phyloP scores from a whole-genome alignment of 2,888 invertebrate species.

The Notodonta dromedarius region DNA sequence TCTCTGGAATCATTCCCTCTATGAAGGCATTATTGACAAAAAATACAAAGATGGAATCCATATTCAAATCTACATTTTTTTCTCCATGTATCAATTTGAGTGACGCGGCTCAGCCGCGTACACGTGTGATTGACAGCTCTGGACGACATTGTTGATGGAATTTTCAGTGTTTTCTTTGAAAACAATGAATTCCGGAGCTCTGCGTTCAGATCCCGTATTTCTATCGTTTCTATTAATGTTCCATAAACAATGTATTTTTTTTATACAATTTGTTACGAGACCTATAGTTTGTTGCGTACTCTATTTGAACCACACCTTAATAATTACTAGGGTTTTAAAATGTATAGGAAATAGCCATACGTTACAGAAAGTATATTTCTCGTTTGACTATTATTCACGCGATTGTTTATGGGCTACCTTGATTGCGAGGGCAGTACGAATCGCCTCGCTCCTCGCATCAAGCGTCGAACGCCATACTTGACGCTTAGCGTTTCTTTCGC shows the following conservation, averaged over 20 bases:
- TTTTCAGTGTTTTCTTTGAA: slow-evolving; percentile 22
- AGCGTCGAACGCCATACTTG: too few species aligned
- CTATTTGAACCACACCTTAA: too few species aligned
- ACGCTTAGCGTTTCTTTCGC: too few species aligned
- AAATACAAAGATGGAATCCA: not conserved
- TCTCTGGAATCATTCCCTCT: not conserved
- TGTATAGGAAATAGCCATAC: too few species aligned
- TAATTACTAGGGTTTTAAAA: too few species aligned
- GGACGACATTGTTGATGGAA: slow-evolving; percentile 32
- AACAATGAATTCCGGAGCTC: slow-evolving; percentile 4
- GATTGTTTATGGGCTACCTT: too few species aligned
- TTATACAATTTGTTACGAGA: too few species aligned
- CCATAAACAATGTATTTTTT: not conserved
- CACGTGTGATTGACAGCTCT: slow-evolving; percentile 32
- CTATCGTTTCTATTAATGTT: not conserved
- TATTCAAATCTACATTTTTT: not conserved
- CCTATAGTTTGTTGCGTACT: too few species aligned
- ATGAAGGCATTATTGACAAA: not conserved
- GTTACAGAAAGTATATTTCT: too few species aligned
- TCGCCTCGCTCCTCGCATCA: too few species aligned
- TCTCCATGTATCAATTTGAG: slow-evolving; percentile 7
- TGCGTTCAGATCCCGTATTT: not conserved
- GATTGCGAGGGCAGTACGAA: too few species aligned
- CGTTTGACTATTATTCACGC: too few species aligned
- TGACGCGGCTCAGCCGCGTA: slow-evolving; percentile 20